These are phyloP conservation scores for Bradypus variegatus DNA, from an alignment of 2,797 vertebrate species.

Conservation along the genomic window DNA sequence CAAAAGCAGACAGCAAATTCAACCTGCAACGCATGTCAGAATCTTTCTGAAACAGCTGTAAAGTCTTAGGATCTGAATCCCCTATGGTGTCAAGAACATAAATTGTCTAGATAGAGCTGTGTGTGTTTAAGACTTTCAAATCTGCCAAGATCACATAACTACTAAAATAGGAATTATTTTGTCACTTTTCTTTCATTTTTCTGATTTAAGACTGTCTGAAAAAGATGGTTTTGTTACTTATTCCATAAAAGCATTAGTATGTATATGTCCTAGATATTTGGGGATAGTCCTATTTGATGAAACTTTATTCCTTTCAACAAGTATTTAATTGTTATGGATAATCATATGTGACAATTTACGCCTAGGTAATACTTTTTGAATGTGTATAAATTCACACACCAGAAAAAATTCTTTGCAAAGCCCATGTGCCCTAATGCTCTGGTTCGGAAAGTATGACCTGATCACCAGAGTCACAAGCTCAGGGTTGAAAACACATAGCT, in stretches of 20 bases:
- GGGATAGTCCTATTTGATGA: not conserved
- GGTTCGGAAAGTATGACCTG: not conserved
- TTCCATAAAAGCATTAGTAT: conserved; percentile 15
- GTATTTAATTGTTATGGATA: not conserved
- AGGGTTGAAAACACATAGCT: not conserved
- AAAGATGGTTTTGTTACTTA: not conserved
- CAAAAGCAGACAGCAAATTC: not conserved
- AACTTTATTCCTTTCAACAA: conserved; percentile 17
- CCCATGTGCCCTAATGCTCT: not conserved
- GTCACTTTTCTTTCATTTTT: not conserved
- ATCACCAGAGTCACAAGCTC: not conserved
- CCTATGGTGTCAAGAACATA: not conserved
- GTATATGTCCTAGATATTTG: not conserved
- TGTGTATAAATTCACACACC: conserved; percentile 12
- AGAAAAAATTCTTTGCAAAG: conserved; percentile 25
- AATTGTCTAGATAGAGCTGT: not conserved
- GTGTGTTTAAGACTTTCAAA: not conserved
- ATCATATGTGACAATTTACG: conserved; percentile 26
- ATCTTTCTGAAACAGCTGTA: not conserved
- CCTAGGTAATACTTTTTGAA: not conserved
- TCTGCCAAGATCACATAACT: not conserved
- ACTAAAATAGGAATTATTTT: not conserved
- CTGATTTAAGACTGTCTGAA: not conserved
- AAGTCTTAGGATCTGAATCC: not conserved
- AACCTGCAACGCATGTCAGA: not conserved